A percentile compares a stretch with the other conserved stretches of the same genome.
Conservation (phyloP, 2,113 vertebrate genomes). For the Rhynchomys soricoides region DNA sequence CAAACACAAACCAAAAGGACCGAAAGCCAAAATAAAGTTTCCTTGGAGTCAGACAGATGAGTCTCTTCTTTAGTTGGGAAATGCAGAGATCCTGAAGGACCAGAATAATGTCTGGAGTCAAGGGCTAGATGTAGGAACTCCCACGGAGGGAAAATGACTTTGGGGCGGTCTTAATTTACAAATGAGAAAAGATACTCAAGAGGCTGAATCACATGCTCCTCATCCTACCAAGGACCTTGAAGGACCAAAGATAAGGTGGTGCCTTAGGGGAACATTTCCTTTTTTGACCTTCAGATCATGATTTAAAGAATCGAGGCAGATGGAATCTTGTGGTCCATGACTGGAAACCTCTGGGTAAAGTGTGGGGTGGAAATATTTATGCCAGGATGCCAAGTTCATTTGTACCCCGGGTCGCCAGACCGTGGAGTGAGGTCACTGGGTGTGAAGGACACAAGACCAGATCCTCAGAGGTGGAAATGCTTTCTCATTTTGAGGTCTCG, state of each 20-base stretch:
- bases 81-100: not conserved
- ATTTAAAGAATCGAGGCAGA: conserved; percentile 16
- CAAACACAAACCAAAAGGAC: not conserved
- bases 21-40: not conserved
- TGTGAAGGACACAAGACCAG: conserved; percentile 21
- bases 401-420: not conserved
- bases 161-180: not conserved
- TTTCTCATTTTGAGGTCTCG: not conserved
- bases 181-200: not conserved
- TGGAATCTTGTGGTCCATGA: not conserved
- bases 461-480: not conserved
- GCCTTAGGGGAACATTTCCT: not conserved
- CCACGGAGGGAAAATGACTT: not conserved
- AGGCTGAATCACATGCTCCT: not conserved
- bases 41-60: not conserved
- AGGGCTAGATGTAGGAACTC: not conserved
- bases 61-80: not conserved
- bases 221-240: not conserved
- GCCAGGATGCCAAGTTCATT: conserved; percentile 9
- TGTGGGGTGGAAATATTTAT: conserved; percentile 30
- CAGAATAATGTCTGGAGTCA: not conserved
- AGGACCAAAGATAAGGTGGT: not conserved
- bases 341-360: not conserved
- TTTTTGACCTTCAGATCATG: not conserved
- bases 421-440: not conserved